phyloP scores from a whole-genome alignment of 2,113 vertebrate genomes.

The Aythya baeri region DNA sequence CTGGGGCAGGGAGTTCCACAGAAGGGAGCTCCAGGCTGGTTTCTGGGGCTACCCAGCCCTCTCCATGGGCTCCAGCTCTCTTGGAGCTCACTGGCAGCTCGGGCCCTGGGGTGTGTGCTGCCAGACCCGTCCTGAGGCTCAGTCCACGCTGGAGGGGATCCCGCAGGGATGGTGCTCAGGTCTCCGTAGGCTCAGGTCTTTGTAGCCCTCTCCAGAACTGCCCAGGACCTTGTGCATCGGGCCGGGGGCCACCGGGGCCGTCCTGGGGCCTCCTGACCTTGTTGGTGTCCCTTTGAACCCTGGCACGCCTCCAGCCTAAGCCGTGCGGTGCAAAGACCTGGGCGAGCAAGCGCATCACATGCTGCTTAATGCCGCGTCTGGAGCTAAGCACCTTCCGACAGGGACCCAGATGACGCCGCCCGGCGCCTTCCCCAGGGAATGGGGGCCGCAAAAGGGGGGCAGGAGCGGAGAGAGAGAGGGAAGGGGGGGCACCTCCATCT shows the following conservation, averaged over 20 bases:
- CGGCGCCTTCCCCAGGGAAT: not conserved
- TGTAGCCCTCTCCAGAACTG: not conserved
- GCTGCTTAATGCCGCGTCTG: slow-evolving; percentile 9
- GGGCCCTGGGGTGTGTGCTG: not conserved
- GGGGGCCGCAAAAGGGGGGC: slow-evolving; percentile 14
- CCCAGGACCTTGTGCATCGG: not conserved
- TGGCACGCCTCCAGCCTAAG: slow-evolving; percentile 62
- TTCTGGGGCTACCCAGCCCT: not conserved
- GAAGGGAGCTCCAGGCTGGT: not conserved
- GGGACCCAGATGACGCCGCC: slow-evolving; percentile 59
- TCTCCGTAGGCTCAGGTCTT: not conserved
- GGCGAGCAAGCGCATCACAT: slow-evolving; percentile 53
- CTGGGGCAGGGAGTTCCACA: too few species aligned
- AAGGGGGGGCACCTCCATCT: not conserved
- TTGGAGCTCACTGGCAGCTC: too few species aligned
- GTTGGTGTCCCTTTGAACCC: slow-evolving; percentile 47
- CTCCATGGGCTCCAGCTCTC: not conserved
- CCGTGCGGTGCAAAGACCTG: not conserved
- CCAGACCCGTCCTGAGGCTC: not conserved
- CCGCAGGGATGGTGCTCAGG: not conserved
- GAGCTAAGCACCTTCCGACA: slow-evolving; percentile 66
- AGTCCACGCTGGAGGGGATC: not conserved
- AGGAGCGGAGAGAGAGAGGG: not conserved
- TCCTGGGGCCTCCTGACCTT: slow-evolving; percentile 11
- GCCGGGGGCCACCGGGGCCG: not conserved